A percentile compares a stretch with the other conserved stretches of the same genome.
Evolutionary conservation across 1,140 invertebrate genomes (phyloP).

Genomic region (Drosophila pachea): DNA sequence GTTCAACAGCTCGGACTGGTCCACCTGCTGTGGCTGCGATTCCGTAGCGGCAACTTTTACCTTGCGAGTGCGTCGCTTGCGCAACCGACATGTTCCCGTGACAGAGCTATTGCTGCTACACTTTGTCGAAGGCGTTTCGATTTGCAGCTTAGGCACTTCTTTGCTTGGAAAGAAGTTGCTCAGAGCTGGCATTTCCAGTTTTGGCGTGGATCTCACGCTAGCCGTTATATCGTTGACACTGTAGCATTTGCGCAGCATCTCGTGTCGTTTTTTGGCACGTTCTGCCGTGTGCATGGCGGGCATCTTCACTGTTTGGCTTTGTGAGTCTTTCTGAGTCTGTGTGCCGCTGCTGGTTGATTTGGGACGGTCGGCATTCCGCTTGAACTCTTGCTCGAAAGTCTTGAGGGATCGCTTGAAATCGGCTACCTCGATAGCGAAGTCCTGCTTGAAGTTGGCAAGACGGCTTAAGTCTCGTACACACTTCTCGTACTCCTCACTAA

Average conservation of each 20-base stretch:
- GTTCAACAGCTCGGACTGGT: constrained; percentile 13
- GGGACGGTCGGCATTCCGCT: constrained; percentile 33
- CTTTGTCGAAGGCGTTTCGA: constrained; percentile 58
- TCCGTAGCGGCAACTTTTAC: constrained; percentile 2
- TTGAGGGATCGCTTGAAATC: constrained; percentile 68
- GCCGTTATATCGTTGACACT: constrained; percentile 64
- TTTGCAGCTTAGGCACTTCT: constrained; percentile 51
- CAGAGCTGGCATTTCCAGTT: not conserved
- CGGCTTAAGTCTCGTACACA: constrained; percentile 55
- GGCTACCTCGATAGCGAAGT: constrained; percentile 64
- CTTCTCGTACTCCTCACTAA: constrained; percentile 62
- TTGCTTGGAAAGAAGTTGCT: constrained; percentile 51
- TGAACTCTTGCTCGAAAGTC: constrained; percentile 63
- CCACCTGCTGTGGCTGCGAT: constrained; percentile 7
- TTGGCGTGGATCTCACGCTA: not conserved
- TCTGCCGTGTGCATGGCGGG: constrained; percentile 49
- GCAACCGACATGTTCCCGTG: constrained; percentile 27
- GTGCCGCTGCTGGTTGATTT: constrained; percentile 55
- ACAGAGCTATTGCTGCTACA: constrained; percentile 47
- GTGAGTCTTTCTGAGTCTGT: constrained; percentile 27
- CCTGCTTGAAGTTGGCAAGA: constrained; percentile 64
- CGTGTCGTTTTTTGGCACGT: constrained; percentile 57
- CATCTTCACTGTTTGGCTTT: constrained; percentile 9
- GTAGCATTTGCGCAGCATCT: constrained; percentile 57
- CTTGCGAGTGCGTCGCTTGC: constrained; percentile 33